phyloP scores from a whole-genome alignment of 2,888 invertebrate genomes.

The Notocelia uddmanniana region DNA sequence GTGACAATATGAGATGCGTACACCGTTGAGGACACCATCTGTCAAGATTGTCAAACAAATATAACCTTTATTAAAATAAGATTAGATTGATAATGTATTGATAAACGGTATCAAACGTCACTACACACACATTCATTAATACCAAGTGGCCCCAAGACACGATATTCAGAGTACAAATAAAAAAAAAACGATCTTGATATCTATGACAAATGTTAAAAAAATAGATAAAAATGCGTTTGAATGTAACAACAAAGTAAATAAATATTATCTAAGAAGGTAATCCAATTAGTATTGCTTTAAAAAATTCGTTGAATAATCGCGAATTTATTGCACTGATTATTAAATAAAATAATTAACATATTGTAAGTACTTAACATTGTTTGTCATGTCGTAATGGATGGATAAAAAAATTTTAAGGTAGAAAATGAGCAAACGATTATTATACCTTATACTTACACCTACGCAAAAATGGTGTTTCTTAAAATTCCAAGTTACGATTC shows the following conservation, averaged over 20 bases:
- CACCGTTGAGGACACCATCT: conserved; percentile 29
- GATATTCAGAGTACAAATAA: conserved; percentile 59
- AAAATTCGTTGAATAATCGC: conserved; percentile 73
- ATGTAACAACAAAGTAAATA: conserved; percentile 25
- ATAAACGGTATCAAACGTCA: conserved; percentile 46
- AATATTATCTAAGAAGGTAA: conserved; percentile 29
- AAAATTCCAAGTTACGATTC: conserved; percentile 28
- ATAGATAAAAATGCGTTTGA: conserved; percentile 41
- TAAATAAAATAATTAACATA: conserved; percentile 48
- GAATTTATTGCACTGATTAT: conserved; percentile 48
- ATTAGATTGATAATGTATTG: conserved; percentile 23
- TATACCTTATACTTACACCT: conserved; percentile 47
- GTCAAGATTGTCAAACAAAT: conserved; percentile 30
- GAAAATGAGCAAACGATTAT: conserved; percentile 64
- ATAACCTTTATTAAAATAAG: conserved; percentile 5
- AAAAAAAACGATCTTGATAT: conserved; percentile 49
- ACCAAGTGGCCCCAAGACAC: conserved; percentile 70
- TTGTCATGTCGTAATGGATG: conserved; percentile 81
- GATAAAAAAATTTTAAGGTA: conserved; percentile 55
- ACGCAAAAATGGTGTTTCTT: conserved; percentile 48
- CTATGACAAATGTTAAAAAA: conserved; percentile 25
- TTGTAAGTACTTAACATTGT: conserved; percentile 43
- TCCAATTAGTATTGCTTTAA: conserved; percentile 75
- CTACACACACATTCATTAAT: conserved; percentile 48
- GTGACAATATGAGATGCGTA: conserved; percentile 60